phyloP scores from a whole-genome alignment of 1,140 invertebrate species.

The Cyrtorhinus lividipennis region DNA sequence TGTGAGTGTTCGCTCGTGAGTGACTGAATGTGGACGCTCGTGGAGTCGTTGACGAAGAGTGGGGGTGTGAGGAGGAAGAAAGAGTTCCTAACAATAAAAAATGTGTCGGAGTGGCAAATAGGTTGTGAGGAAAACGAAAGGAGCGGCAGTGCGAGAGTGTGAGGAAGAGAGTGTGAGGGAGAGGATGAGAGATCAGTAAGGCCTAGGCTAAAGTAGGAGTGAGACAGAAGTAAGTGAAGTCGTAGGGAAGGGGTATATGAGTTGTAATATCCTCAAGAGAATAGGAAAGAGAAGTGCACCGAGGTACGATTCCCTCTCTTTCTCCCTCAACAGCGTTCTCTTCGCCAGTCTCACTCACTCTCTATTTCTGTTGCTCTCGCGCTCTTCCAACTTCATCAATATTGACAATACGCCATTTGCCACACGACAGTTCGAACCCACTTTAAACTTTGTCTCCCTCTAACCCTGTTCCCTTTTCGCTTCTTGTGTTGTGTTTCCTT shows the following conservation, averaged over 20 bases:
- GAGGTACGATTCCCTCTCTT: neutral
- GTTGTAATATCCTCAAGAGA: conserved; percentile 15
- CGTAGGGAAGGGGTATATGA: conserved; percentile 4
- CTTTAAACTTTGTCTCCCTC: conserved; percentile 9
- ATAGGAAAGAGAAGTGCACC: conserved; percentile 1
- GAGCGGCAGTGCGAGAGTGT: neutral
- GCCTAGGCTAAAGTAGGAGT: too few relatives aligned
- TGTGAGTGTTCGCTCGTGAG: too few relatives aligned
- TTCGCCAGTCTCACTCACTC: neutral
- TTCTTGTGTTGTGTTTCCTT: neutral
- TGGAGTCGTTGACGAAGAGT: neutral
- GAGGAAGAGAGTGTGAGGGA: neutral
- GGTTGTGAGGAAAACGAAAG: conserved; percentile 4
- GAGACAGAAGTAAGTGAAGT: neutral
- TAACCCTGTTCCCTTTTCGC: neutral
- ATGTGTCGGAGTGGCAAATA: conserved; percentile 12
- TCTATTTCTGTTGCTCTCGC: neutral
- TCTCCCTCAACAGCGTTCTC: neutral
- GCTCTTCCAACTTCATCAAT: conserved; percentile 11
- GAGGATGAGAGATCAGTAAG: neutral
- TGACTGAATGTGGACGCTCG: neutral
- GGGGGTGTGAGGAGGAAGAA: neutral
- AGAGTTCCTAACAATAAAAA: conserved; percentile 5
- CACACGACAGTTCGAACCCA: conserved; percentile 14
- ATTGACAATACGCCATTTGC: conserved; percentile 14